phyloP scores from a whole-genome alignment of 2,113 vertebrate genomes.

The Scomber japonicus region DNA sequence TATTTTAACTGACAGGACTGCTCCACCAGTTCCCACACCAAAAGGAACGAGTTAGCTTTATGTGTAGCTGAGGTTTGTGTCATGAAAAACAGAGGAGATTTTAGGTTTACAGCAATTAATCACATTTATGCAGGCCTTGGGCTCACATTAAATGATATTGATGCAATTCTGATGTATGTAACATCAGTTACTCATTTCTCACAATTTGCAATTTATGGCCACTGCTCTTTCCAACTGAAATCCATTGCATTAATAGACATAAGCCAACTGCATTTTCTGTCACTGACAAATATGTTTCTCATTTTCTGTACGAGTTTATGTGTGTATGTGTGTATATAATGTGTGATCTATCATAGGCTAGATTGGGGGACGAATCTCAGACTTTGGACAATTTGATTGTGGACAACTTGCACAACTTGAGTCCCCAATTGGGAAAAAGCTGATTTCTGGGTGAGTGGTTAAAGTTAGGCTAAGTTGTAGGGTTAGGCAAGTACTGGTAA shows the following conservation, averaged over 20 bases:
- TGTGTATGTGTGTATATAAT: slow-evolving; percentile 25
- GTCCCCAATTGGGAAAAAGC: too few relatives aligned
- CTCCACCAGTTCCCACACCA: slow-evolving; percentile 43
- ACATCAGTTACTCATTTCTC: slow-evolving; percentile 17
- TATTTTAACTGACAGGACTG: slow-evolving; percentile 53
- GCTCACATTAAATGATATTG: not conserved
- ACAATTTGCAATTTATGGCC: slow-evolving; percentile 3
- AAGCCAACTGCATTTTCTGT: too few relatives aligned
- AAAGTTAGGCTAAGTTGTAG: too few relatives aligned
- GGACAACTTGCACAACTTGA: too few relatives aligned
- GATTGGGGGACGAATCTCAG: too few relatives aligned
- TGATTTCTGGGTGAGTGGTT: too few relatives aligned
- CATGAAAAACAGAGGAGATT: slow-evolving; percentile 31
- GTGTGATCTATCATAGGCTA: too few relatives aligned
- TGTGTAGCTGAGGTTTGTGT: slow-evolving; percentile 44
- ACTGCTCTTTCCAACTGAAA: too few relatives aligned
- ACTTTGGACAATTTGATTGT: too few relatives aligned
- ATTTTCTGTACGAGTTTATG: slow-evolving; percentile 21
- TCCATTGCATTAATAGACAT: too few relatives aligned
- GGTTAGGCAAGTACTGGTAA: too few relatives aligned
- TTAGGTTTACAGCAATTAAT: slow-evolving; percentile 31
- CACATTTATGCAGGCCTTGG: not conserved
- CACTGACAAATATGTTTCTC: slow-evolving; percentile 6
- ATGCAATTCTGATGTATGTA: slow-evolving; percentile 6
- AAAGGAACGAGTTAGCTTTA: slow-evolving; percentile 26